Evolutionary conservation across 2,888 invertebrate species (phyloP), one percentile per base, ranked within the genome.

Genomic region (Eupithecia pulchellata): DNA sequence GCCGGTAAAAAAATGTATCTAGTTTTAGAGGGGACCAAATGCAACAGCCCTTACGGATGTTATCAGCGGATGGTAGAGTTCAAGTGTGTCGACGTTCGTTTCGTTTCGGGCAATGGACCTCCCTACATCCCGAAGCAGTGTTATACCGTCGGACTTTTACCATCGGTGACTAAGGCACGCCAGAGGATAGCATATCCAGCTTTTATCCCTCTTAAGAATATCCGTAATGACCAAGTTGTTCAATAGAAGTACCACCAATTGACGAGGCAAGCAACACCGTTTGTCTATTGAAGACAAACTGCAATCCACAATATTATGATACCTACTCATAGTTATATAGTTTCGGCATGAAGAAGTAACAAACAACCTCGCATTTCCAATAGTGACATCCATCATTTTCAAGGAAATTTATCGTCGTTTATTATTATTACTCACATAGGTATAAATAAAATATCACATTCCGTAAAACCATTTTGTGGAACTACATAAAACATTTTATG

Each of bases 391-490:
- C 6, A 9, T 42, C 47, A 47, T 9, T 47, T 47, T 47, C 2
- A 20, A 20, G n/a, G n/a, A 39, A 39, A 39, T 39, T 1, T 39
- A 36, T 14, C 17, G 36, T 0, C 13, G 17, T 39, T 42, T 8
- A n/a, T 17, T 17, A 17, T 11, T 25, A 58, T 42, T 47, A 72
- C 74, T 74, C 39, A 74, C 74, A 68, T n/a, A 69, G 27, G 27
- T 55, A 60, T 57, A 72, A 72, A 63, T 62, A 52, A 14, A 68
- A 69, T 64, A 71, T 61, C 8, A 20, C 42, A 60, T 64, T 25
- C 20, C 30, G 17, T 60, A 29, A 69, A 66, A 72, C 73, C 71
- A 72, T 74, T 27, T 69, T 74, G 73, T 61, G 47, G 72, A 73
- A 74, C 66, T 68, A 29, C 63, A 32, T 47, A 64, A 66, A 60